These are phyloP conservation scores for Macropus fuliginosus DNA, from an alignment of 2,797 vertebrate genomes.

Conservation along the genomic window DNA sequence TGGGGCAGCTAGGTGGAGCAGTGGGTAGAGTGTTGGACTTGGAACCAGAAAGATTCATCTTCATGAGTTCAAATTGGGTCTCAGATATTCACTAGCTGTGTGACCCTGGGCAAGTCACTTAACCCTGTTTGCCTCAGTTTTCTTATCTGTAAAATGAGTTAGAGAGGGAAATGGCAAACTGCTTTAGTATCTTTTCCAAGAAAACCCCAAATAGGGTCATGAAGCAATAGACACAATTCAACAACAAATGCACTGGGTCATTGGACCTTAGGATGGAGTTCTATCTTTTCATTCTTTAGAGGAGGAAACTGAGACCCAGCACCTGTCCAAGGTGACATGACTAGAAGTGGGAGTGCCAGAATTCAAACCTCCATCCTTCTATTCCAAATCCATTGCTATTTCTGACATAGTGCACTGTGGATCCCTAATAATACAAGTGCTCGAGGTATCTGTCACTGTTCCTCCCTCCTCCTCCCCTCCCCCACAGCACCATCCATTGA, in stretches of 20 bases:
- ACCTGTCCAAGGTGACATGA: background rate
- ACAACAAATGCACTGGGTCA: background rate
- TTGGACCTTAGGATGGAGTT: background rate
- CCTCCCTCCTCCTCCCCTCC: background rate
- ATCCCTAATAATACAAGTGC: background rate
- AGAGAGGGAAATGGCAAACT: background rate
- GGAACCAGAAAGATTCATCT: background rate
- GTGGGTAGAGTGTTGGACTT: background rate
- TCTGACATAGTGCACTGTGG: background rate
- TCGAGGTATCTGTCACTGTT: background rate
- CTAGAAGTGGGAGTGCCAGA: background rate
- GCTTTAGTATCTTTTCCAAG: background rate
- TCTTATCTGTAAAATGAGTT: background rate
- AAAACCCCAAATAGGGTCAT: background rate
- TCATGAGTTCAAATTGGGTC: background rate
- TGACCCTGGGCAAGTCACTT: background rate
- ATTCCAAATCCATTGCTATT: background rate
- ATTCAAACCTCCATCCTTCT: background rate
- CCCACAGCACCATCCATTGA: background rate
- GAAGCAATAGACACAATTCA: background rate
- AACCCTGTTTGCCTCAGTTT: background rate
- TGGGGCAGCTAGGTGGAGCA: background rate
- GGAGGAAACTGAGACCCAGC: background rate
- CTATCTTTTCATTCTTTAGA: slow-evolving; percentile 1
- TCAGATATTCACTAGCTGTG: background rate